Conservation (phyloP, 2,888 invertebrate species). For the Drosophila fulvimacula region DNA sequence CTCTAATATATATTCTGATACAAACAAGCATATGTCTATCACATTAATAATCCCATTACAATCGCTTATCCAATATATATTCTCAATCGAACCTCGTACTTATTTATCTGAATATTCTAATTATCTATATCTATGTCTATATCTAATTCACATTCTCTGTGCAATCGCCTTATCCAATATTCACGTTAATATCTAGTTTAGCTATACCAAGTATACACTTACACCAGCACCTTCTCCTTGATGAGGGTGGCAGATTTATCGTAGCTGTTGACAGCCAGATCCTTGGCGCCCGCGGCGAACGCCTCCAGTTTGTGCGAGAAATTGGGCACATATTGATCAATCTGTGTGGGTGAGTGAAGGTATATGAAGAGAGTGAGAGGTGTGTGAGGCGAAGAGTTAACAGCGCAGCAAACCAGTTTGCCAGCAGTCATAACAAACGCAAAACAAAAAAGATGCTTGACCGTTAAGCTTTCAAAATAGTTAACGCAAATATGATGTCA, state of each 20-base stretch:
- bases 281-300: constrained; percentile 85
- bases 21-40: too few relatives aligned
- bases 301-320: constrained; percentile 87
- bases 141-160: background rate
- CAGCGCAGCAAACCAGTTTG: constrained; percentile 40
- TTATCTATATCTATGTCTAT: too few relatives aligned
- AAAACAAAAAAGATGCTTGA: constrained; percentile 2
- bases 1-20: background rate
- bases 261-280: constrained; percentile 86
- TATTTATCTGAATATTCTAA: too few relatives aligned
- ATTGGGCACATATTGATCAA: constrained; percentile 91
- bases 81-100: background rate
- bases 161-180: background rate
- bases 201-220: constrained; percentile 85
- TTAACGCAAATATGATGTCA: constrained; percentile 34
- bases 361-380: background rate
- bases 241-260: constrained; percentile 87
- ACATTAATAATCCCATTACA: background rate
- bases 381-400: constrained; percentile 12
- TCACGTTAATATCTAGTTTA: background rate
- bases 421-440: background rate
- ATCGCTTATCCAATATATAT: background rate
- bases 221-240: constrained; percentile 92
- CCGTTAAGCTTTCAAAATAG: constrained; percentile 43
- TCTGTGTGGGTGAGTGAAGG: constrained; percentile 83